Evolutionary conservation across 2,113 vertebrate genomes (phyloP).

Genomic region (Elephantulus edwardii): DNA sequence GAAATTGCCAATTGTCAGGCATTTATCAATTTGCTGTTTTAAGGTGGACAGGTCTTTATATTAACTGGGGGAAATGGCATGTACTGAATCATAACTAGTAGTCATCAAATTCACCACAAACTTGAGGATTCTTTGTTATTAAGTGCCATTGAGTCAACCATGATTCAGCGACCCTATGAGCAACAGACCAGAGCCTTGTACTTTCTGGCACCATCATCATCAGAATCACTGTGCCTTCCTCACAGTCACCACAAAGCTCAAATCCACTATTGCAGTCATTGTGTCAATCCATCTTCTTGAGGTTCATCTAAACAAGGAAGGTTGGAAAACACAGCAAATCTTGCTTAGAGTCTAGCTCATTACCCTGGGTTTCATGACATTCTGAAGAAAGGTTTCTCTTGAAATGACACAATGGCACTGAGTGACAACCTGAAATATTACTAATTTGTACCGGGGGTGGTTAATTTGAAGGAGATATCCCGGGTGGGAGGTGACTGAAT

Average conservation of each 20-base stretch:
- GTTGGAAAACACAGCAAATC: background rate
- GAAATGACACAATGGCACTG: background rate
- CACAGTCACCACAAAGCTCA: no score
- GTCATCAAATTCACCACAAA: constrained; percentile 45
- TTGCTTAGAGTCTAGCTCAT: background rate
- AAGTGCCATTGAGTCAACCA: no score
- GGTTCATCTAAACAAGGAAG: constrained; percentile 3
- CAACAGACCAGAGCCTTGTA: no score
- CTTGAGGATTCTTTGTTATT: no score
- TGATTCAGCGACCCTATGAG: no score
- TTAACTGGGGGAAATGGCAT: background rate
- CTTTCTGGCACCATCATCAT: no score
- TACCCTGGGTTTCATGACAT: background rate
- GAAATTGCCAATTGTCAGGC: constrained; percentile 5
- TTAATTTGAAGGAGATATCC: constrained; percentile 16
- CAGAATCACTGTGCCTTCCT: no score
- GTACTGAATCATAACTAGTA: constrained; percentile 11
- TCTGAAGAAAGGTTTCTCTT: background rate
- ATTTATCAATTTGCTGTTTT: background rate
- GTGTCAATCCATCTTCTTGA: no score
- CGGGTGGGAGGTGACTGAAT: background rate
- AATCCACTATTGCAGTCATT: no score
- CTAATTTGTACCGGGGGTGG: background rate
- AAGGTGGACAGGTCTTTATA: constrained; percentile 25
- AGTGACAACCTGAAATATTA: background rate